Conservation (phyloP, 1,140 invertebrate genomes). For the Caerostris darwini region DNA sequence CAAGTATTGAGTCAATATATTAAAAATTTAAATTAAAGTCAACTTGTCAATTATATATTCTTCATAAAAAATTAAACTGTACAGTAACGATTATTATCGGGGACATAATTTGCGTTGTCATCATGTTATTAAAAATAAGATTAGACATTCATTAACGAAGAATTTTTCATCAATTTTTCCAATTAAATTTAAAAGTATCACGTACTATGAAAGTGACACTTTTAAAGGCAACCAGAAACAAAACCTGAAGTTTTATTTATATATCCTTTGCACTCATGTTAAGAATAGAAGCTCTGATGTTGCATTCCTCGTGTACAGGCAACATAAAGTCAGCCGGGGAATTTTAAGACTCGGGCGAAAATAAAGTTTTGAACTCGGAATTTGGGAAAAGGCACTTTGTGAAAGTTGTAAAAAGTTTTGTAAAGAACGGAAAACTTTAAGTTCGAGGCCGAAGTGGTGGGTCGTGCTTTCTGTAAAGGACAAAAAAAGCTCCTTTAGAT, state of each 20-base stretch:
- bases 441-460: not conserved
- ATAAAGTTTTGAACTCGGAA: constrained; percentile 29
- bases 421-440: constrained; percentile 9
- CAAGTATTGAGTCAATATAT: no score
- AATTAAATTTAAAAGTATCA: not conserved
- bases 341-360: constrained; percentile 17
- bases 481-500: not conserved
- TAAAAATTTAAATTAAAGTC: no score
- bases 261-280: not conserved
- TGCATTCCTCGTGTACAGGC: not conserved
- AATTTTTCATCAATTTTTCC: no score
- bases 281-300: constrained; percentile 7
- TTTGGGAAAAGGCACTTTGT: constrained; percentile 11
- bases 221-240: not conserved
- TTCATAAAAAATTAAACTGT: no score
- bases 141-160: no score
- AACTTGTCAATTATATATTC: no score
- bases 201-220: not conserved
- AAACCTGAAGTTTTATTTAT: not conserved
- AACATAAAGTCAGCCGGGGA: not conserved
- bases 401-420: constrained; percentile 28
- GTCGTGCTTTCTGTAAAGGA: not conserved
- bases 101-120: no score
- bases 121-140: no score
- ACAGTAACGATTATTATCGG: no score